Conservation (phyloP, 2,113 vertebrate genomes). For the Helogale parvula region DNA sequence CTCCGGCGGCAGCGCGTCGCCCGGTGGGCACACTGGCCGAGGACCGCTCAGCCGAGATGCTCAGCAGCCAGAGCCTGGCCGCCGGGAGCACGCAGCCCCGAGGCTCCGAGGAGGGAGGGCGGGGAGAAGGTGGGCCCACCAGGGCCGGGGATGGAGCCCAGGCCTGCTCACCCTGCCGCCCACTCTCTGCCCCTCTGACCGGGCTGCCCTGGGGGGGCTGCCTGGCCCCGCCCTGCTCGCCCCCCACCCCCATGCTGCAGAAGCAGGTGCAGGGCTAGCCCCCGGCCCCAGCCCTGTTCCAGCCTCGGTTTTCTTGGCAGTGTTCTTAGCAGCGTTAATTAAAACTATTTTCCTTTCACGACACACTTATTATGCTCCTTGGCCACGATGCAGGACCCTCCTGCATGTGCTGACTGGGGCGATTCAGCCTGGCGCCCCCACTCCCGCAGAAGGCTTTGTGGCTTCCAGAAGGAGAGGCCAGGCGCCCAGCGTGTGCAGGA, state of each 20-base stretch:
- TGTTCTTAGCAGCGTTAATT: background rate
- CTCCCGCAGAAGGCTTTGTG: background rate
- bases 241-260: background rate
- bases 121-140: background rate
- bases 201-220: background rate
- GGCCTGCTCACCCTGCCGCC: too few relatives aligned
- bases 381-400: background rate
- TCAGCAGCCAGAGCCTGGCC: background rate
- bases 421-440: background rate
- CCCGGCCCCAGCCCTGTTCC: background rate
- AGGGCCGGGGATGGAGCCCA: background rate
- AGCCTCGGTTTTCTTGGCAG: background rate
- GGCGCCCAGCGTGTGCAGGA: background rate
- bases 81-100: too few relatives aligned
- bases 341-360: background rate
- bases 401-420: background rate
- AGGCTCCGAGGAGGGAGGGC: background rate
- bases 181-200: background rate
- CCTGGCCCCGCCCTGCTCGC: background rate
- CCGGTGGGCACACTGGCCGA: fast-evolving
- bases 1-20: too few relatives aligned
- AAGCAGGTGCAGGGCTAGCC: background rate
- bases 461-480: background rate
- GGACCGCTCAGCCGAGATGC: too few relatives aligned
- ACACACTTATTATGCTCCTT: background rate